Evolutionary conservation across 2,888 invertebrate species (phyloP).

Genomic region (Lycia hirtaria): DNA sequence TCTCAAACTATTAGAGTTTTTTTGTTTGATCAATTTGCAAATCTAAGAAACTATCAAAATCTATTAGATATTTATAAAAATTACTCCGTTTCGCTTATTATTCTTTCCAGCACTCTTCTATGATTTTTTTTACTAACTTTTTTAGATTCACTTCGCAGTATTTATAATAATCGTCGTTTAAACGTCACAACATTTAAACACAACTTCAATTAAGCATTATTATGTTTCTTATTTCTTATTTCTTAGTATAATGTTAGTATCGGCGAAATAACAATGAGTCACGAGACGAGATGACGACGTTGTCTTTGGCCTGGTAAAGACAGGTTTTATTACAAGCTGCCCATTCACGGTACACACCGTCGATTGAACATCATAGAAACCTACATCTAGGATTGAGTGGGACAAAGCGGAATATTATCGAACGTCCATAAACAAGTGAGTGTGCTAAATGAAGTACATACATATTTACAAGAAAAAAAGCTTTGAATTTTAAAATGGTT

Average conservation of each 20-base stretch:
- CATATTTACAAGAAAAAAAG: too few relatives aligned
- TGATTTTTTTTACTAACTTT: background rate
- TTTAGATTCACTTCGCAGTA: background rate
- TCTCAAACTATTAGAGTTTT: too few relatives aligned
- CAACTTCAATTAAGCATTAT: slow-evolving; percentile 13
- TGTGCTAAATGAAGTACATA: too few relatives aligned
- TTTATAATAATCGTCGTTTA: background rate
- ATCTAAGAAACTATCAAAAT: too few relatives aligned
- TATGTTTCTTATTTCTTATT: slow-evolving; percentile 8
- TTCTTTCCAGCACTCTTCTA: background rate
- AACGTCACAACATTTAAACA: background rate
- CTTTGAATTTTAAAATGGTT: too few relatives aligned
- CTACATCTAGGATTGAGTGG: background rate
- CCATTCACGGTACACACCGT: slow-evolving; percentile 8
- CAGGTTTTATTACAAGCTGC: slow-evolving; percentile 17
- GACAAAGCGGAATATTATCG: background rate
- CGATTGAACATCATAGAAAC: slow-evolving; percentile 7
- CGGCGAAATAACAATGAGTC: slow-evolving; percentile 21
- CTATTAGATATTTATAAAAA: too few relatives aligned
- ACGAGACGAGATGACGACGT: slow-evolving; percentile 23
- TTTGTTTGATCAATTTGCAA: too few relatives aligned
- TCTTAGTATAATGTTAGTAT: too few relatives aligned
- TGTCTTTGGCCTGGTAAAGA: slow-evolving; percentile 34
- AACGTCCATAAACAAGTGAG: slow-evolving; percentile 7
- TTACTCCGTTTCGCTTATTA: background rate